Evolutionary conservation across 2,888 invertebrate genomes (phyloP).

Genomic region (Latrodectus hesperus): DNA sequence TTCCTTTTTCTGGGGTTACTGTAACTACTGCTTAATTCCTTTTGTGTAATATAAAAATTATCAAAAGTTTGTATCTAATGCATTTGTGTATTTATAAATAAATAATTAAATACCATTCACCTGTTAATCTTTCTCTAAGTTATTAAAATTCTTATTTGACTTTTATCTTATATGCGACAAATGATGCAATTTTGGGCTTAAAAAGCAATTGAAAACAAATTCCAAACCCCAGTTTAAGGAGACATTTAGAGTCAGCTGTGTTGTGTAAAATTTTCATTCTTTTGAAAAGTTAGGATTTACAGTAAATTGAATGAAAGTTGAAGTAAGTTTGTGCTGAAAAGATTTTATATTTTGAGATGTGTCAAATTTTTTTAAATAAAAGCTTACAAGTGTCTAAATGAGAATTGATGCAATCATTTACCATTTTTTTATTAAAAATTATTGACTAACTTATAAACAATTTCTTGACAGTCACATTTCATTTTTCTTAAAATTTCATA

Average conservation of each 20-base stretch:
- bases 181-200: not conserved
- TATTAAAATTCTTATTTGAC: not conserved
- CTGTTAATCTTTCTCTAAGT: not conserved
- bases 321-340: not conserved
- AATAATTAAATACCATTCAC: not conserved
- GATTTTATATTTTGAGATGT: not conserved
- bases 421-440: not conserved
- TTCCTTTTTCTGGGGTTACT: not conserved
- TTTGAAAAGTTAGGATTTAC: not conserved
- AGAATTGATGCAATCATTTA: not conserved
- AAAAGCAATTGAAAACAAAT: not conserved
- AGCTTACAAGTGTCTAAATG: not conserved
- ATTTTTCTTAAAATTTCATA: too few relatives aligned
- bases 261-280: not conserved
- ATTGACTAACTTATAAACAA: too few relatives aligned
- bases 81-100: not conserved
- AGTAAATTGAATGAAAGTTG: not conserved
- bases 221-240: not conserved
- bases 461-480: too few relatives aligned
- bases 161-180: not conserved
- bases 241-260: not conserved
- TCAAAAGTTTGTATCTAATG: not conserved
- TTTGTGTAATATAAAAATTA: not conserved
- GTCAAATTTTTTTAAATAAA: not conserved
- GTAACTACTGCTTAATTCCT: not conserved